These are phyloP conservation scores for Agapornis canus DNA, from an alignment of 2,797 vertebrate genomes.

Conservation along the genomic window DNA sequence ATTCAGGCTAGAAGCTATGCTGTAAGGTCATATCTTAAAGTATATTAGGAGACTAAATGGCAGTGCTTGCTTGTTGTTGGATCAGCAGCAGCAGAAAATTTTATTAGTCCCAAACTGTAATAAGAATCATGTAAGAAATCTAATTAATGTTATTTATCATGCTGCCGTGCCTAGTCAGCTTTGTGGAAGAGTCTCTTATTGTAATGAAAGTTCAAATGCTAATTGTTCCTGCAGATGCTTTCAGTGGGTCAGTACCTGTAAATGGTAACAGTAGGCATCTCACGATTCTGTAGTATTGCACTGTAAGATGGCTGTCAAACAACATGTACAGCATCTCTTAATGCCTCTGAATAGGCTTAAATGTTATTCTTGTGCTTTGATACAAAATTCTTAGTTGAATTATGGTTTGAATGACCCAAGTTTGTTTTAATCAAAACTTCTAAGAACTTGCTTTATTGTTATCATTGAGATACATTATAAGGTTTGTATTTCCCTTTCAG, in stretches of 20 bases:
- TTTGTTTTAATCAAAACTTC: not conserved
- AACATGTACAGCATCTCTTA: not conserved
- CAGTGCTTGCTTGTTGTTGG: not conserved
- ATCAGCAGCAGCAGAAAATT: not conserved
- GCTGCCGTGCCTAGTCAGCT: not conserved
- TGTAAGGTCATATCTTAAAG: not conserved
- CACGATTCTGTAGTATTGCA: not conserved
- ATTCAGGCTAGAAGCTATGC: not conserved
- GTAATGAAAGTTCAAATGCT: not conserved
- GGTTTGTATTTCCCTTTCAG: not conserved
- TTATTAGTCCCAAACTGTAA: not conserved
- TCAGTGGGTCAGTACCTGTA: not conserved
- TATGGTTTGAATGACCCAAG: not conserved
- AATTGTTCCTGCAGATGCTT: not conserved
- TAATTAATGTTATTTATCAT: slow-evolving; percentile 25
- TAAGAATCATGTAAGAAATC: not conserved
- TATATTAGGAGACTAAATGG: not conserved
- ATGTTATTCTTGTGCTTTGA: not conserved
- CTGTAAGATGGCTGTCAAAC: not conserved
- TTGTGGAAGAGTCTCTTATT: not conserved
- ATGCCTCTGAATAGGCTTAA: not conserved
- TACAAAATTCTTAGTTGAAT: not conserved
- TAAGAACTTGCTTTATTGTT: not conserved
- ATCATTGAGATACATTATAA: not conserved
- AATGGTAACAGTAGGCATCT: not conserved